Conservation (phyloP, 2,797 vertebrate species). For the Cyprinodon diabolis region DNA sequence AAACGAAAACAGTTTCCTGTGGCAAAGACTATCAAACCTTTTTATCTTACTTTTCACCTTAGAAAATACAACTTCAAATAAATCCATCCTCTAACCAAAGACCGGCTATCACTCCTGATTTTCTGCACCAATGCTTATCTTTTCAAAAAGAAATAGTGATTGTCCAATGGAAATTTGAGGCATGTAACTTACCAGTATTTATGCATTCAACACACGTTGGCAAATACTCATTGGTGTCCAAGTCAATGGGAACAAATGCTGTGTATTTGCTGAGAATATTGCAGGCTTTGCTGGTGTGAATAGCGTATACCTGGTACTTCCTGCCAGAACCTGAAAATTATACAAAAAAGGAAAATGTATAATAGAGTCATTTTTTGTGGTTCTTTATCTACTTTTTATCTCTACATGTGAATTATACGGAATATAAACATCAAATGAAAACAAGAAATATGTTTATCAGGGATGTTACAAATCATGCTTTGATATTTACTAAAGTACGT, state of each 20-base stretch:
- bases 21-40: background rate
- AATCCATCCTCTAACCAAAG: background rate
- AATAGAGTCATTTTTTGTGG: background rate
- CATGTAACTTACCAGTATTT: slow-evolving; percentile 73
- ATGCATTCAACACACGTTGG: slow-evolving; percentile 84
- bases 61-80: background rate
- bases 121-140: background rate
- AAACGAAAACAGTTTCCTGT: background rate
- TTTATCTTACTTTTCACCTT: background rate
- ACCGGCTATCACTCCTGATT: background rate
- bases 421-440: background rate
- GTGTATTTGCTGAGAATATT: slow-evolving; percentile 96
- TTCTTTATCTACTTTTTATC: background rate
- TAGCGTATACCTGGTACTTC: slow-evolving; percentile 87
- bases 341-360: background rate
- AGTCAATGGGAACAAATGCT: slow-evolving; percentile 87
- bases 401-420: background rate
- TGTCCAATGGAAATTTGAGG: slow-evolving; percentile 5
- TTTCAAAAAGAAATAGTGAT: background rate
- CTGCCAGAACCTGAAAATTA: slow-evolving; percentile 85
- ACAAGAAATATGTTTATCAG: background rate
- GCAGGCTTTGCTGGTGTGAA: slow-evolving; percentile 94
- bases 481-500: background rate
- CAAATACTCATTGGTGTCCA: slow-evolving; percentile 89
- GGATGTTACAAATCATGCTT: background rate